A percentile compares a stretch with the other conserved stretches of the same genome.
These are phyloP conservation scores for Henricia sp. DNA, from an alignment of 53 echinoderm and acorn worm species.

Conservation along the genomic window DNA sequence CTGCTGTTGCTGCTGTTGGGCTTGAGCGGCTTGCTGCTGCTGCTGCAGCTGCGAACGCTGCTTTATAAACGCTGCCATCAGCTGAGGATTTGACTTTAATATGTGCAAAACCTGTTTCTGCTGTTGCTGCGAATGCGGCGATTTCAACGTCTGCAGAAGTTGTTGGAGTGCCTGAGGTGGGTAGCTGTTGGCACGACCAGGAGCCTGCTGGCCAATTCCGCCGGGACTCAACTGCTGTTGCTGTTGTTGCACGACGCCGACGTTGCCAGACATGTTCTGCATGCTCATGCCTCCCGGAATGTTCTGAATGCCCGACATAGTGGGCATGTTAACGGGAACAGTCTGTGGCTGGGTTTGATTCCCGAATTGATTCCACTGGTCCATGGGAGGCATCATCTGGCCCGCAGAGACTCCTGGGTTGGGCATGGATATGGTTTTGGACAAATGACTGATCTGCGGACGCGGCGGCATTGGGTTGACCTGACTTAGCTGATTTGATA, in stretches of 20 bases:
- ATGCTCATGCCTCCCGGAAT: conserved; percentile 60
- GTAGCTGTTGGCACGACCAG: conserved; percentile 58
- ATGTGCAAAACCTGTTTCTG: conserved; percentile 93
- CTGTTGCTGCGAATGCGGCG: conserved; percentile 78
- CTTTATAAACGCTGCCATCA: conserved; percentile 98
- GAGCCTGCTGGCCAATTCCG: conserved; percentile 63
- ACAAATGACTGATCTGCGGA: conserved; percentile 40
- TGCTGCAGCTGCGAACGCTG: conserved; percentile 75
- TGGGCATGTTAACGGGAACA: conserved; percentile 43
- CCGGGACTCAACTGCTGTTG: conserved; percentile 43
- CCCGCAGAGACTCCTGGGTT: conserved; percentile 50
- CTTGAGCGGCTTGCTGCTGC: conserved; percentile 75
- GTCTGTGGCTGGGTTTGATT: conserved; percentile 73
- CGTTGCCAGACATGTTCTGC: conserved; percentile 57
- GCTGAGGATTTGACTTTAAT: conserved; percentile 94
- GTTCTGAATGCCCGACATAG: conserved; percentile 60
- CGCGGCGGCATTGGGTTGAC: conserved; percentile 65
- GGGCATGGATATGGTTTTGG: conserved; percentile 73
- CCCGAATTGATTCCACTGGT: conserved; percentile 79
- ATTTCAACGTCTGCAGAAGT: conserved; percentile 86
- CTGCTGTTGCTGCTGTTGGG: conserved; percentile 74
- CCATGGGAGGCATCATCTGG: conserved; percentile 68
- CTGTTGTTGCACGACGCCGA: conserved; percentile 61
- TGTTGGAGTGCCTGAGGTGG: conserved; percentile 91
- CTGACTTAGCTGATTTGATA: conserved; percentile 32